phyloP scores from a whole-genome alignment of 2,113 vertebrate species.

The Sturnus vulgaris region DNA sequence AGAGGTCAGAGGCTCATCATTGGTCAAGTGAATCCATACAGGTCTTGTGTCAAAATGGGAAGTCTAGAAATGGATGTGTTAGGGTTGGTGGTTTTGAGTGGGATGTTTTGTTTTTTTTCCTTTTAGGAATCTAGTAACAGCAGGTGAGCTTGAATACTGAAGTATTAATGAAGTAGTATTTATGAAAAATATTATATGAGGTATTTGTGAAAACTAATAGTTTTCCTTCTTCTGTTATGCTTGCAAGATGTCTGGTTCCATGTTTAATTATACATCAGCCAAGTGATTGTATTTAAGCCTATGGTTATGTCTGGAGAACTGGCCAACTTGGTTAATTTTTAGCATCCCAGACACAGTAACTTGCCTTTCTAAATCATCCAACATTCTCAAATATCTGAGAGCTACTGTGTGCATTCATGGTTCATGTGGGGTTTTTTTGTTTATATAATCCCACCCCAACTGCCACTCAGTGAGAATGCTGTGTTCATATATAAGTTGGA shows the following conservation, averaged over 20 bases:
- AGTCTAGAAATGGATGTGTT: not conserved
- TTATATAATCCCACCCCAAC: not conserved
- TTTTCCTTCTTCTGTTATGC: not conserved
- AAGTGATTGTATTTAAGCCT: not conserved
- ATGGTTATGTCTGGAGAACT: not conserved
- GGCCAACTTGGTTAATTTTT: not conserved
- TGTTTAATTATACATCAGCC: not conserved
- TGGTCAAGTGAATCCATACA: not conserved
- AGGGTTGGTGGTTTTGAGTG: not conserved
- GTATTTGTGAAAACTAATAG: not conserved
- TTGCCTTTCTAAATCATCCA: not conserved
- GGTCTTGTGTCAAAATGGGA: not conserved
- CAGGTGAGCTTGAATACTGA: not conserved
- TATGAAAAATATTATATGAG: not conserved
- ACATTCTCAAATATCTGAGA: not conserved
- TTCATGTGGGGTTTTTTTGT: not conserved
- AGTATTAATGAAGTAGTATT: not conserved
- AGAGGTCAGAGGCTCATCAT: not conserved
- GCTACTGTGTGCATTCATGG: rapidly evolving
- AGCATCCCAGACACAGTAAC: not conserved
- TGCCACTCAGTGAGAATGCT: not conserved
- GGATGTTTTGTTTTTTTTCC: not conserved
- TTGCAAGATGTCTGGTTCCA: not conserved
- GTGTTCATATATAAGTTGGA: not conserved
- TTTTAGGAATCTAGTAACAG: not conserved